These are phyloP conservation scores for Calliopsis andreniformis DNA, from an alignment of 1,140 invertebrate species.

Conservation along the genomic window DNA sequence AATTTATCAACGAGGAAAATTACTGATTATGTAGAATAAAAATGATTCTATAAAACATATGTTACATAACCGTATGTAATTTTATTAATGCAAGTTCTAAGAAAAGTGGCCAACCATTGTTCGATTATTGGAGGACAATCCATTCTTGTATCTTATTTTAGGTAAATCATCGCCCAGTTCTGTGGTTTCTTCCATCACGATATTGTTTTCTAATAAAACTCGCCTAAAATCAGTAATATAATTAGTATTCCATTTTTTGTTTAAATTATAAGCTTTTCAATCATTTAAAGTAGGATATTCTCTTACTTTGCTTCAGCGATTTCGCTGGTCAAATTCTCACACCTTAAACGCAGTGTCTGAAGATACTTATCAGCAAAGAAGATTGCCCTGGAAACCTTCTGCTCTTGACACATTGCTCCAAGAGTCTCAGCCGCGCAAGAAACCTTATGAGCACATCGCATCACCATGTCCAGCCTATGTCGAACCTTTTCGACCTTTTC, in stretches of 20 bases:
- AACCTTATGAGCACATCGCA: constrained; percentile 73
- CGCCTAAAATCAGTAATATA: no score
- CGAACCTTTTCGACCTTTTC: constrained; percentile 76
- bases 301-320: constrained; percentile 78
- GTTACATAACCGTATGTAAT: background rate
- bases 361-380: constrained; percentile 76
- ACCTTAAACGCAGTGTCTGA: constrained; percentile 71
- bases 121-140: constrained; percentile 75
- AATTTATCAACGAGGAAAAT: background rate
- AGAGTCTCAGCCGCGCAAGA: constrained; percentile 77
- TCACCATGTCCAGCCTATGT: constrained; percentile 75
- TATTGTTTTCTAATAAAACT: constrained; percentile 76
- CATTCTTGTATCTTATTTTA: constrained; percentile 72
- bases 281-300: no score
- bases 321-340: constrained; percentile 73
- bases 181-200: constrained; percentile 75
- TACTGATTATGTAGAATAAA: no score
- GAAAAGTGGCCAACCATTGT: constrained; percentile 64
- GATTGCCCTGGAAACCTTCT: constrained; percentile 73
- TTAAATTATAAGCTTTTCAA: no score
- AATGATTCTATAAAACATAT: constrained; percentile 9
- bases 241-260: no score
- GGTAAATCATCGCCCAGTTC: constrained; percentile 77
- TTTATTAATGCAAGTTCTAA: background rate
- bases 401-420: constrained; percentile 77